Evolutionary conservation across 2,888 invertebrate genomes (phyloP).

Genomic region (Terebella lapidaria): DNA sequence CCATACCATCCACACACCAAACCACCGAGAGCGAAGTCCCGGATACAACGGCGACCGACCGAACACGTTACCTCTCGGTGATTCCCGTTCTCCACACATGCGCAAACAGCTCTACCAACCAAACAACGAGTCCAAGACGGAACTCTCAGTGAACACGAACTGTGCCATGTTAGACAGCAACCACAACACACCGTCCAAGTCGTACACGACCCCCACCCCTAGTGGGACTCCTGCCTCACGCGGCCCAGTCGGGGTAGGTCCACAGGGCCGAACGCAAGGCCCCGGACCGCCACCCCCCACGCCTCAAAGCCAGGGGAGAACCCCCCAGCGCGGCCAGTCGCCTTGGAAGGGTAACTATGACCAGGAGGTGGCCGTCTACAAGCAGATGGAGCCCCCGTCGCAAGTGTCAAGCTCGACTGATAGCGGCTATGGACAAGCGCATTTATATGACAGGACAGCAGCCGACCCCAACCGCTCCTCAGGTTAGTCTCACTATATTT

Average conservation of each 20-base stretch:
- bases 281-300: background rate
- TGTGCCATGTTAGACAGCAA: background rate
- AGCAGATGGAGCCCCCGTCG: conserved; percentile 39
- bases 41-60: background rate
- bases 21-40: no score
- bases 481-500: background rate
- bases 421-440: conserved; percentile 46
- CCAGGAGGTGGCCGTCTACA: conserved; percentile 40
- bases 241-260: no score
- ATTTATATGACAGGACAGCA: conserved; percentile 15
- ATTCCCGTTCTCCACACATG: background rate
- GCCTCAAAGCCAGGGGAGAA: background rate
- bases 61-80: background rate
- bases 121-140: background rate
- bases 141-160: background rate
- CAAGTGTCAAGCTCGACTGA: conserved; percentile 50
- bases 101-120: background rate
- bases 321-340: background rate
- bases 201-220: background rate
- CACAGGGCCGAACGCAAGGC: no score
- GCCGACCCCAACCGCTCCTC: background rate
- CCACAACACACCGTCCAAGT: background rate
- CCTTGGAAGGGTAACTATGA: conserved; percentile 25
- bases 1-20: no score
- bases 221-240: no score